Evolutionary conservation across 1,140 invertebrate species (phyloP).

Genomic region (Acyrthosiphon pisum): DNA sequence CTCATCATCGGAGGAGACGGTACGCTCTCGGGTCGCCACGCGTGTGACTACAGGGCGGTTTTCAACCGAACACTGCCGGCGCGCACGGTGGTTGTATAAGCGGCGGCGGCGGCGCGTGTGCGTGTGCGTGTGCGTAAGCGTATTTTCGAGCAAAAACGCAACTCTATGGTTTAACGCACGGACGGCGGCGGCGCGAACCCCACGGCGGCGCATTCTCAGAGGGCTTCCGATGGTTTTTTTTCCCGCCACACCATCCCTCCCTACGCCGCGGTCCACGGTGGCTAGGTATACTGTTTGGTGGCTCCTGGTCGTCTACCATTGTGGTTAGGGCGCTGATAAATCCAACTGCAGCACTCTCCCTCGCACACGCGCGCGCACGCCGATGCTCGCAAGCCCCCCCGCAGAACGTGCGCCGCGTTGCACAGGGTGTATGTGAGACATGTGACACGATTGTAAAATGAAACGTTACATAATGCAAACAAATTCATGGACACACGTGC

Average conservation of each 20-base stretch:
- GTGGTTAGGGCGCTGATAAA: neutral
- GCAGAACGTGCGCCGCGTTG: too few relatives aligned
- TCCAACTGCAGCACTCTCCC: neutral
- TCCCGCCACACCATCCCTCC: neutral
- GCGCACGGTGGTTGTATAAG: neutral
- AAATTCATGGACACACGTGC: neutral
- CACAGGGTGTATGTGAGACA: too few relatives aligned
- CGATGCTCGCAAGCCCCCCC: neutral
- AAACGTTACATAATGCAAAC: too few relatives aligned
- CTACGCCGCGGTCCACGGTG: neutral
- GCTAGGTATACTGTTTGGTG: neutral
- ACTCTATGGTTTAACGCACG: neutral
- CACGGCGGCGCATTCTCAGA: neutral
- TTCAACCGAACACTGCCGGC: slow-evolving; percentile 23
- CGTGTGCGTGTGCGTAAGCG: neutral
- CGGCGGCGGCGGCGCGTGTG: neutral
- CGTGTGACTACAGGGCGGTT: slow-evolving; percentile 5
- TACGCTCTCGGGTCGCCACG: neutral
- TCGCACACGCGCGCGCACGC: too few relatives aligned
- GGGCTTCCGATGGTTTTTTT: neutral
- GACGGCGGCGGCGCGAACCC: neutral
- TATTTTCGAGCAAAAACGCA: neutral
- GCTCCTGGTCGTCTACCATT: neutral
- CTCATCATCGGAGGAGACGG: neutral
- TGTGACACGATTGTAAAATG: too few relatives aligned